Conservation (phyloP, 2,888 invertebrate species). For the Ochropleura leucogaster region DNA sequence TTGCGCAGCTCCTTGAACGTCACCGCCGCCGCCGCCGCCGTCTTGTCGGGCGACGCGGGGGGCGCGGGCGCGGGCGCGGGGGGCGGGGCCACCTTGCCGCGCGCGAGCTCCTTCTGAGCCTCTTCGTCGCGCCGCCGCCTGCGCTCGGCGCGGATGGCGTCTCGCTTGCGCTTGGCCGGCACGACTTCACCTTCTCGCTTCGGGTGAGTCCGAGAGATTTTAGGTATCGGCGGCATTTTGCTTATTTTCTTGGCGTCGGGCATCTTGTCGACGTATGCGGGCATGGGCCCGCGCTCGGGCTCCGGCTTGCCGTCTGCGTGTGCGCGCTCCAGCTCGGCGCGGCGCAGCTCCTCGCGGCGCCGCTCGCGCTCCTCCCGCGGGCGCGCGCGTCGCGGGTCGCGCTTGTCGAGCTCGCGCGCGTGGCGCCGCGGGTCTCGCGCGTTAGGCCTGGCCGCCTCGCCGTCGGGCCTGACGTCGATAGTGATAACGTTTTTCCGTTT, state of each 20-base stretch:
- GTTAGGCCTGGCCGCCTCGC: slow-evolving; percentile 26
- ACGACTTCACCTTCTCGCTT: slow-evolving; percentile 66
- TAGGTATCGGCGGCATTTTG: slow-evolving; percentile 87
- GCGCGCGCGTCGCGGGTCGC: slow-evolving; percentile 60
- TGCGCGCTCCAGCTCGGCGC: slow-evolving; percentile 50
- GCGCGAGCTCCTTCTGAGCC: slow-evolving; percentile 66
- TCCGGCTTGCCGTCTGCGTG: slow-evolving; percentile 38
- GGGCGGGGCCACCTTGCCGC: slow-evolving; percentile 57
- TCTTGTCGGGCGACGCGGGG: slow-evolving; percentile 62
- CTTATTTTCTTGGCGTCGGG: slow-evolving; percentile 79
- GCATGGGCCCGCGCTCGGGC: slow-evolving; percentile 48
- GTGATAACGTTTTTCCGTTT: slow-evolving; percentile 87
- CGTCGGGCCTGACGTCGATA: slow-evolving; percentile 82
- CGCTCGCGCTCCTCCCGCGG: slow-evolving; percentile 50
- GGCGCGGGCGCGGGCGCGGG: slow-evolving; percentile 11
- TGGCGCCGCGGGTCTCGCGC: slow-evolving; percentile 68
- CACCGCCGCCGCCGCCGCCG: slow-evolving; percentile 70
- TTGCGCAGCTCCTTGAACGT: slow-evolving; percentile 91
- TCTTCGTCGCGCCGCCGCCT: slow-evolving; percentile 64
- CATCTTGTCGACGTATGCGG: slow-evolving; percentile 73
- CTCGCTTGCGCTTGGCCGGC: slow-evolving; percentile 56
- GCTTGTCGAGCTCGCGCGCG: slow-evolving; percentile 68
- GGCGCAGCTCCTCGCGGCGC: slow-evolving; percentile 67
- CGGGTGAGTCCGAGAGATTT: slow-evolving; percentile 67
- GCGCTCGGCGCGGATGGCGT: slow-evolving; percentile 52